phyloP scores from a whole-genome alignment of 2,888 invertebrate genomes.

The Apeira syringaria region DNA sequence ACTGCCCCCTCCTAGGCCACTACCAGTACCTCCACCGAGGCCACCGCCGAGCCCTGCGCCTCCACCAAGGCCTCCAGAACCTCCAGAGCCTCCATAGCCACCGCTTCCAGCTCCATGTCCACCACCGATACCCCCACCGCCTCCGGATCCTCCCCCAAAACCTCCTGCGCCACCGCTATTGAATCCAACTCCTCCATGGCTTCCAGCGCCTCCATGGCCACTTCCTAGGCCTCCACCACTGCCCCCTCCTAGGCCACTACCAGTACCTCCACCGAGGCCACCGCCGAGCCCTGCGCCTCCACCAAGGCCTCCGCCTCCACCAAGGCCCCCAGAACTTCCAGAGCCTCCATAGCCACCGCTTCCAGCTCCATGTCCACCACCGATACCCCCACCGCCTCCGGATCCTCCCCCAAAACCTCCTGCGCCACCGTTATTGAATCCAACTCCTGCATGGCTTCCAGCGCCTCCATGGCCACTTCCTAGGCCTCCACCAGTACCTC shows the following conservation, averaged over 20 bases:
- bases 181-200: no score
- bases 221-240: conserved; percentile 31
- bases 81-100: conserved; percentile 18
- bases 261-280: conserved; percentile 22
- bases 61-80: no score
- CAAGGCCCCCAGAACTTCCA: conserved; percentile 36
- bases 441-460: conserved; percentile 30
- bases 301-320: conserved; percentile 26
- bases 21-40: conserved; percentile 22
- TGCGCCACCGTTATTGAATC: conserved; percentile 30
- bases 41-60: no score
- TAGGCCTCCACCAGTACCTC: conserved; percentile 1
- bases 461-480: conserved; percentile 29
- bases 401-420: conserved; percentile 13
- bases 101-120: conserved; percentile 13
- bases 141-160: conserved; percentile 6
- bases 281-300: conserved; percentile 33
- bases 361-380: conserved; percentile 10
- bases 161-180: conserved; percentile 25
- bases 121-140: conserved; percentile 48
- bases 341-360: conserved; percentile 19
- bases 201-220: conserved; percentile 26
- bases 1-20: conserved; percentile 21
- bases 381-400: conserved; percentile 30
- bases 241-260: conserved; percentile 30